phyloP scores from a whole-genome alignment of 2,113 vertebrate genomes.

The Silurus asotus region DNA sequence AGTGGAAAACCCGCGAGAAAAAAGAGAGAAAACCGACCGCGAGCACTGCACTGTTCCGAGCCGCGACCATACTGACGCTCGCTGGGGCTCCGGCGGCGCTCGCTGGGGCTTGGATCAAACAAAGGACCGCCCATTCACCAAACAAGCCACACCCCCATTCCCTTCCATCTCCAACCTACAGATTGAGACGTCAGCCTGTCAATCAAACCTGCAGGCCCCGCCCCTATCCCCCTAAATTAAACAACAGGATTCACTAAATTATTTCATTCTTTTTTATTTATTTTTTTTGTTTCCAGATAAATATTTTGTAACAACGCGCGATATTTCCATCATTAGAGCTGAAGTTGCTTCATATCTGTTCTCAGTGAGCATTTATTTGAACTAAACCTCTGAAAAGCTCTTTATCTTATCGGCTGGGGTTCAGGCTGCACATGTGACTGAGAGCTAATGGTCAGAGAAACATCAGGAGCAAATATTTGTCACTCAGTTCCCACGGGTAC shows the following conservation, averaged over 20 bases:
- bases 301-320: no score
- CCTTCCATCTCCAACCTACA: not conserved
- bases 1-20: no score
- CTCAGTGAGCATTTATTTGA: not conserved
- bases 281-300: not conserved
- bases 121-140: slow-evolving; percentile 13
- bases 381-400: not conserved
- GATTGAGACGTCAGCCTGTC: slow-evolving; percentile 20
- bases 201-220: not conserved
- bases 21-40: not conserved
- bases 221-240: not conserved
- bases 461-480: slow-evolving; percentile 12
- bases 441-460: slow-evolving; percentile 9
- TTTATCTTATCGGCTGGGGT: not conserved
- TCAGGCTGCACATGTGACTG: not conserved
- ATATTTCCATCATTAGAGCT: not conserved
- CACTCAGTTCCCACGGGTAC: not conserved
- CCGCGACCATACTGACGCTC: not conserved
- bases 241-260: not conserved
- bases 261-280: not conserved
- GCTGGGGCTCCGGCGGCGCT: not conserved
- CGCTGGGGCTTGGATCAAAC: not conserved
- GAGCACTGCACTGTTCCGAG: not conserved
- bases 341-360: not conserved
- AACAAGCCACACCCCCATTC: slow-evolving; percentile 35